A percentile compares a stretch with the other conserved stretches of the same genome.
Evolutionary conservation across 2,797 vertebrate genomes (phyloP).

Genomic region (Pantherophis vulpinus): DNA sequence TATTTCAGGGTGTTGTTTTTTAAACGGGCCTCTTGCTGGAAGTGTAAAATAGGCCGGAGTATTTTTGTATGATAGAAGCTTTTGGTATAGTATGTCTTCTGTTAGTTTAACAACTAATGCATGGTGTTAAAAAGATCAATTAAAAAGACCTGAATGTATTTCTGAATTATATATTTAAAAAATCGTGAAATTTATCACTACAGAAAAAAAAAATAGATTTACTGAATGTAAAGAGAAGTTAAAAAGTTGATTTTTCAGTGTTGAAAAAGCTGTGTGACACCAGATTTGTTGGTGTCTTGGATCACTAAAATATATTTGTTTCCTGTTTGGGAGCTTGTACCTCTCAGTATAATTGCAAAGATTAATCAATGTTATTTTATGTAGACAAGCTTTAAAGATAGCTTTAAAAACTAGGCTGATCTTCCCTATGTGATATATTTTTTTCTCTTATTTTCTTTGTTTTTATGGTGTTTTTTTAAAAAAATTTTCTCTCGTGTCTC

Average conservation of each 20-base stretch:
- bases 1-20: background rate
- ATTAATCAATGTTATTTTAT: background rate
- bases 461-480: background rate
- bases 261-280: background rate
- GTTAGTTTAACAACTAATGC: background rate
- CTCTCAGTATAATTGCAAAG: background rate
- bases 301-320: background rate
- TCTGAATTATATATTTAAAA: background rate
- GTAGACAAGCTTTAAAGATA: background rate
- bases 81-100: background rate
- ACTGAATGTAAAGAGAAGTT: background rate
- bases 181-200: background rate
- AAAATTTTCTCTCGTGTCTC: background rate
- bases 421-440: background rate
- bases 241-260: background rate
- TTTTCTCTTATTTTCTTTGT: background rate
- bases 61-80: background rate
- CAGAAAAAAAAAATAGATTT: background rate
- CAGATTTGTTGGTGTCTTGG: background rate
- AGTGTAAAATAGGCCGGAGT: background rate
- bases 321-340: background rate
- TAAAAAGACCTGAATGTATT: background rate
- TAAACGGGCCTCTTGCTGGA: background rate
- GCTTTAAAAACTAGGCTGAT: background rate
- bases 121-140: background rate